A percentile compares a stretch with the other conserved stretches of the same genome.
phyloP scores from a whole-genome alignment of 2,888 invertebrate species.

The Morpho deidamia region DNA sequence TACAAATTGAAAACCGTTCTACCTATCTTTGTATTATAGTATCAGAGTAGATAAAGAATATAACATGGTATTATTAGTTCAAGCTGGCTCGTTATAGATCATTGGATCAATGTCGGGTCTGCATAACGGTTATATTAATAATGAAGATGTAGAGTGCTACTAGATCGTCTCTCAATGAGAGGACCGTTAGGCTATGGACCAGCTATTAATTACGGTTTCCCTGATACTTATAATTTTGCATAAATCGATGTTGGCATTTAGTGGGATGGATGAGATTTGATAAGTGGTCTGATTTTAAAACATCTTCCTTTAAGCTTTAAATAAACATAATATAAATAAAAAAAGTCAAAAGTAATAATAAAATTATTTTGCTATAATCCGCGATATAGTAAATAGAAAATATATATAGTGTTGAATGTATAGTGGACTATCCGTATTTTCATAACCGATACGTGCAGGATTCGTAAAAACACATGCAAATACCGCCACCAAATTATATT shows the following conservation, averaged over 20 bases:
- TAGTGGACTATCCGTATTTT: too few relatives aligned
- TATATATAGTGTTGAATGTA: too few relatives aligned
- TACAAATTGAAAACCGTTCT: too few relatives aligned
- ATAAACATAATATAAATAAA: too few relatives aligned
- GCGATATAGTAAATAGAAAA: too few relatives aligned
- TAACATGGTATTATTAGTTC: slow-evolving; percentile 1
- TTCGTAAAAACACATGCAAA: too few relatives aligned
- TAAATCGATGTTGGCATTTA: slow-evolving; percentile 22
- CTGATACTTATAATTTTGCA: slow-evolving; percentile 29
- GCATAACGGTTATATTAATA: slow-evolving; percentile 19
- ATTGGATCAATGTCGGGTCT: slow-evolving; percentile 8
- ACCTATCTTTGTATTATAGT: too few relatives aligned
- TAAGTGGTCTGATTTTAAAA: neutral
- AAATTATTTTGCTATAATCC: too few relatives aligned
- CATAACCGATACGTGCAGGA: too few relatives aligned
- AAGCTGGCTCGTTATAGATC: slow-evolving; percentile 5
- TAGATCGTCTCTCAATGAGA: slow-evolving; percentile 7
- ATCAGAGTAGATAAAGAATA: too few relatives aligned
- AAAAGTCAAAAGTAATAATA: too few relatives aligned
- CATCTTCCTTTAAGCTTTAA: neutral
- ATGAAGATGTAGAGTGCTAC: slow-evolving; percentile 9
- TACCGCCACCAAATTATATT: too few relatives aligned
- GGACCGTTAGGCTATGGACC: slow-evolving; percentile 10
- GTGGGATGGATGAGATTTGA: slow-evolving; percentile 4
- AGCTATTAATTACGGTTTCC: slow-evolving; percentile 18